Evolutionary conservation across 2,888 invertebrate genomes (phyloP).

Genomic region (Lepidochitona cinerea): DNA sequence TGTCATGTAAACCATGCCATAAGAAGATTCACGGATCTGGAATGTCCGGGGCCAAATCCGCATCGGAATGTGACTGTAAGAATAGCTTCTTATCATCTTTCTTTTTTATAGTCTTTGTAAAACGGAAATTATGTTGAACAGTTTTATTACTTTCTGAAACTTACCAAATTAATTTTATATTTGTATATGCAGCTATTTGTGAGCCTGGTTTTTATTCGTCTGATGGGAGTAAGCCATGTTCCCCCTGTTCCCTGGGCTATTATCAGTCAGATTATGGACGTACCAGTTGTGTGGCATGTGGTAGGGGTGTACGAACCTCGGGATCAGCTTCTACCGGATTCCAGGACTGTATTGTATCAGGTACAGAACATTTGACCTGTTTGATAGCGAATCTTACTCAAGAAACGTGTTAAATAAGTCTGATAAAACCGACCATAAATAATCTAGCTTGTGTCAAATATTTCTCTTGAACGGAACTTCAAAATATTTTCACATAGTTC

Average conservation of each 20-base stretch:
- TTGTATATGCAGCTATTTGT: slow-evolving; percentile 63
- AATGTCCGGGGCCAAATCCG: slow-evolving; percentile 54
- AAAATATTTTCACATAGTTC: too few relatives aligned
- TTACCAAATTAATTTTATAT: neutral
- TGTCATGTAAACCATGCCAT: slow-evolving; percentile 60
- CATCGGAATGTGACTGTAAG: slow-evolving; percentile 55
- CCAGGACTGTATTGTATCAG: slow-evolving; percentile 60
- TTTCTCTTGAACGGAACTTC: too few relatives aligned
- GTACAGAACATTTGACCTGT: too few relatives aligned
- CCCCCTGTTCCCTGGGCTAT: slow-evolving; percentile 65
- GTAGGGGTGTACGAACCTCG: slow-evolving; percentile 48
- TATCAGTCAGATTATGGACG: slow-evolving; percentile 70
- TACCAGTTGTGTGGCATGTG: slow-evolving; percentile 65
- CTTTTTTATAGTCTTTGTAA: too few relatives aligned
- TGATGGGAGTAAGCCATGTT: slow-evolving; percentile 69
- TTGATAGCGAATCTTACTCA: too few relatives aligned
- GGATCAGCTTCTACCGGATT: slow-evolving; percentile 55
- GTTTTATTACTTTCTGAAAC: too few relatives aligned
- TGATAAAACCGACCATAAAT: too few relatives aligned
- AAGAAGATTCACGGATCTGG: slow-evolving; percentile 43
- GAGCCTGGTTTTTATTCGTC: slow-evolving; percentile 66
- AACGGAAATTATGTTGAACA: too few relatives aligned
- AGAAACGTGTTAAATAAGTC: too few relatives aligned
- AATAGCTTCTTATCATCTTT: neutral
- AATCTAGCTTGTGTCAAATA: too few relatives aligned